phyloP scores from a whole-genome alignment of 2,797 vertebrate genomes.

The Tinamus major region DNA sequence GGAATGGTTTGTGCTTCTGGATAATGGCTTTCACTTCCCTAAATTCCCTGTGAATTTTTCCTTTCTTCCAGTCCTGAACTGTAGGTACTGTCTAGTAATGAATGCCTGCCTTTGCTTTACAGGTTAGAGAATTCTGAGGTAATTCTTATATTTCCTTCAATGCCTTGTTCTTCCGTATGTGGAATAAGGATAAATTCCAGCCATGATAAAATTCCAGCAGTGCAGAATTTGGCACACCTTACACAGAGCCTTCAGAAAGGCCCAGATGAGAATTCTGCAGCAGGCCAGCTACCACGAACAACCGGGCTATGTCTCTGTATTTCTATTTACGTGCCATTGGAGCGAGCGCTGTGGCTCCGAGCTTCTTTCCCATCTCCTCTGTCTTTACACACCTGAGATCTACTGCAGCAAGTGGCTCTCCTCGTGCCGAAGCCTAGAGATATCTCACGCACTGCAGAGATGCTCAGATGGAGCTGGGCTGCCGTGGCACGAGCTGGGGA shows the following conservation, averaged over 20 bases:
- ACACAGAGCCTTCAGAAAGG: background rate
- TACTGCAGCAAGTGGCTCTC: background rate
- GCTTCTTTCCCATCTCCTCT: background rate
- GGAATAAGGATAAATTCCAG: background rate
- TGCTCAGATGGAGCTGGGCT: background rate
- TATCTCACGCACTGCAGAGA: background rate
- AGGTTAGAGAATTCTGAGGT: background rate
- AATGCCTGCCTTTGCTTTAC: background rate
- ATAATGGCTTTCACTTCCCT: background rate
- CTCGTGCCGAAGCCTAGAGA: background rate
- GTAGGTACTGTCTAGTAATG: background rate
- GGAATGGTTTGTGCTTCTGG: background rate
- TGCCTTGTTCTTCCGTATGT: background rate
- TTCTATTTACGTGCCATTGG: background rate
- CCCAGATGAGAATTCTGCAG: background rate
- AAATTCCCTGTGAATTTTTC: background rate
- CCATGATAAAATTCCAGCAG: background rate
- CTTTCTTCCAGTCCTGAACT: background rate
- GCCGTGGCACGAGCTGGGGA: no score
- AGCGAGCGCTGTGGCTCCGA: background rate
- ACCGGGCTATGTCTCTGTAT: background rate
- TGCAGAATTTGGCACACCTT: background rate
- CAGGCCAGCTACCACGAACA: background rate
- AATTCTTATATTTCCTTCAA: background rate
- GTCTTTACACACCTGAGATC: background rate